Percentiles rank a stretch among this genome's conserved stretches.
phyloP scores from a whole-genome alignment of 2,888 invertebrate genomes.

The Atherix ibis region DNA sequence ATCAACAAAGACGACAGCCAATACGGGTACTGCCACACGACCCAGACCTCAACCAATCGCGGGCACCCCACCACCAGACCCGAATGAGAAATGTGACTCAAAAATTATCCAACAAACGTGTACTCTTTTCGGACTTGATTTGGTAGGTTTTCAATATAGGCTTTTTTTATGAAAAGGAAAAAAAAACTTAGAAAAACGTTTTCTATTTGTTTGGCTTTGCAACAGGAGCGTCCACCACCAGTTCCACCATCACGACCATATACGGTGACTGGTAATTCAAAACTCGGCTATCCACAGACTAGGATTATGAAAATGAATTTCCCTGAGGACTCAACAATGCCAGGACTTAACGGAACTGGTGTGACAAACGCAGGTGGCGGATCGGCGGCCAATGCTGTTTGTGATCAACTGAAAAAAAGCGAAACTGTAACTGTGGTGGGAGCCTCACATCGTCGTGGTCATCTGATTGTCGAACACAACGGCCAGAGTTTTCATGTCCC shows the following conservation, averaged over 20 bases:
- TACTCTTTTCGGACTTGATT: constrained; percentile 74
- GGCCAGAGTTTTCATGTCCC: constrained; percentile 60
- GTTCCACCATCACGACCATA: constrained; percentile 82
- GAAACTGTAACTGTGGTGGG: constrained; percentile 79
- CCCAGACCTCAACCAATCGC: constrained; percentile 82
- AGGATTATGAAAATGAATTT: constrained; percentile 82
- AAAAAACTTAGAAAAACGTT: constrained; percentile 1
- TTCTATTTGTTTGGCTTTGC: constrained; percentile 2
- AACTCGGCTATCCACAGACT: constrained; percentile 83
- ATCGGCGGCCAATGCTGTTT: constrained; percentile 21
- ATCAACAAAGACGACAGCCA: constrained; percentile 23
- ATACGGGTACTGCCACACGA: constrained; percentile 39
- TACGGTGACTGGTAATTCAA: constrained; percentile 78
- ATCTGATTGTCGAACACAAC: constrained; percentile 72
- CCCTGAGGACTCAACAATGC: constrained; percentile 39
- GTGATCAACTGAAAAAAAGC: constrained; percentile 53
- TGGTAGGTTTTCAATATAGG: constrained; percentile 38
- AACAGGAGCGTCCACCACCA: constrained; percentile 76
- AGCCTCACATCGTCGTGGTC: constrained; percentile 71
- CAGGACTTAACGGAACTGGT: no score
- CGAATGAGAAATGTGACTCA: constrained; percentile 71
- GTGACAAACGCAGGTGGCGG: no score
- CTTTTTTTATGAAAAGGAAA: neutral
- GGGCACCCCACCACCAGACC: constrained; percentile 76
- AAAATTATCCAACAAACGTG: constrained; percentile 83